Base-by-base conservation (phyloP, 2,797 vertebrate genomes). In the Rhabdomys pumilio region DNA sequence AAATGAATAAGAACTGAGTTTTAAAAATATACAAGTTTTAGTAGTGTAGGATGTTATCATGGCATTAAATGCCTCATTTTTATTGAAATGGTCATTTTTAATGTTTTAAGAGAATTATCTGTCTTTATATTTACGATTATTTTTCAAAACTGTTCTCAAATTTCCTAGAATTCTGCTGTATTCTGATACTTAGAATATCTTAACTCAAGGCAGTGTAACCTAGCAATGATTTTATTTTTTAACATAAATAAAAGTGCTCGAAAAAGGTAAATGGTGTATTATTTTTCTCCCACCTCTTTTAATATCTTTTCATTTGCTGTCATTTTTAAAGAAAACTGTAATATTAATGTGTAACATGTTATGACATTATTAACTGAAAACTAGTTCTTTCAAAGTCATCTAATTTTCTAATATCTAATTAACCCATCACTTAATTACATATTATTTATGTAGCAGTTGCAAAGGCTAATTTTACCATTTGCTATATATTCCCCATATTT, bases 261-360 rank as follows among this genome's bases (percentile, higher is more conserved):
- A 67, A 22, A 59, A 91, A 89, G 55, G 83, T 75, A 92, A 89
- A 72, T 82, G 94, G 55, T 73, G 50, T 9, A 91, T 61, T 57
- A 20, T 6, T 95, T 84, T 89, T 81, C 50, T 90, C 6, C 34
- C 84, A 57, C 7, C 85, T 31, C 2, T 80, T 89, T 94, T 73
- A 95, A 89, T 53, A 47, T 57, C 22, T 50, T 67, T 81, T 53
- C 17, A 17, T 34, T 24, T 67, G 11, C 38, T 93, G 22, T 22
- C 57, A 29, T 94, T 82, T 31, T 29, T 90, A 90, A 34, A 31
- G 89, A 61, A 69, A 90, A 65, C 13, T 94, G 10, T 69, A n/a
- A 72, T 90, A 82, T 57, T 82, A 86, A 86, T 92, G 76, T 86
- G 12, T 4, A 86, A 38, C 44, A 34, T 69, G 19, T 77, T 92